Conservation (phyloP, 2,888 invertebrate species). For the Hipparchia sbordonii region DNA sequence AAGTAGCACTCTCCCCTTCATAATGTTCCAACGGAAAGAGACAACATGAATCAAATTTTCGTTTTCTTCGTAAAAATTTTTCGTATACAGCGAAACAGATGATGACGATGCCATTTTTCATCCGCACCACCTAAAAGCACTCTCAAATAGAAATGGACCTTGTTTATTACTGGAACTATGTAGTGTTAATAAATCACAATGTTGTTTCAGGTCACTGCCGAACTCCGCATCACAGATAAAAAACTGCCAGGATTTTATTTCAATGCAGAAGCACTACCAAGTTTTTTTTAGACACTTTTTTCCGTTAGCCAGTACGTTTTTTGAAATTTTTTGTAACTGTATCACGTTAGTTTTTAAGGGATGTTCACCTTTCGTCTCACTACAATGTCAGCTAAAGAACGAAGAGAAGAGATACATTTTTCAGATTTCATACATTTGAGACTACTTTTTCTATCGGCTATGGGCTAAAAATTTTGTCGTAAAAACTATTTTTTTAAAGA, state of each 20-base stretch:
- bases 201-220: conserved; percentile 73
- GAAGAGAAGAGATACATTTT: no score
- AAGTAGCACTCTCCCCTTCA: no score
- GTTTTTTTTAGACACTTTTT: conserved; percentile 23
- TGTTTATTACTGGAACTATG: conserved; percentile 29
- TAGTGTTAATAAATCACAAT: conserved; percentile 33
- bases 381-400: neutral
- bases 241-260: conserved; percentile 40
- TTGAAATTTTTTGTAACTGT: conserved; percentile 6
- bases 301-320: conserved; percentile 15
- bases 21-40: no score
- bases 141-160: conserved; percentile 30
- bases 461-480: no score
- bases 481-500: no score
- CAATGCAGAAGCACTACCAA: conserved; percentile 14
- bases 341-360: conserved; percentile 10
- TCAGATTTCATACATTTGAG: no score
- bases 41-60: conserved; percentile 1
- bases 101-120: conserved; percentile 21
- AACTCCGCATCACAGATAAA: conserved; percentile 77
- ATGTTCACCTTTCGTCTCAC: conserved; percentile 1
- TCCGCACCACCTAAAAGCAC: conserved; percentile 25
- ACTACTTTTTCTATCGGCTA: no score
- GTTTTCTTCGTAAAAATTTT: conserved; percentile 15
- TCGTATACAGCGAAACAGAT: conserved; percentile 7